A percentile compares a stretch with the other conserved stretches of the same genome.
Evolutionary conservation across 2,797 vertebrate genomes (phyloP).

Genomic region (Eulemur coronatus): DNA sequence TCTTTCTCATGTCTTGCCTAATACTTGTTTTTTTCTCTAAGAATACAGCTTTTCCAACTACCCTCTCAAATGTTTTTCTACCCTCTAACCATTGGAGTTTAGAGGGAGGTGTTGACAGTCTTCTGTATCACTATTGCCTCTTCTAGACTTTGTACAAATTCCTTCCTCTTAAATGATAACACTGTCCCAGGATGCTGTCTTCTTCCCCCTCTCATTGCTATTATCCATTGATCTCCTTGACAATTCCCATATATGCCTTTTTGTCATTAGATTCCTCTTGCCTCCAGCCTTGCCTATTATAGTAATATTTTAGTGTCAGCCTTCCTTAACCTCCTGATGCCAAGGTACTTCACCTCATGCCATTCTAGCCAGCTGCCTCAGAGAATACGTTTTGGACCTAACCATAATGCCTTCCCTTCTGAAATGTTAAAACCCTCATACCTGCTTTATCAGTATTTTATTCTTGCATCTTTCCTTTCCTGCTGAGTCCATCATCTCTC

Average conservation of each 20-base stretch:
- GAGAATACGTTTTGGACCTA: not conserved
- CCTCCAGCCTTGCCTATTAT: not conserved
- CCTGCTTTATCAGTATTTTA: not conserved
- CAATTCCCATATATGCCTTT: not conserved
- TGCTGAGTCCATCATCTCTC: not conserved
- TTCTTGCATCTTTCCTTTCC: not conserved
- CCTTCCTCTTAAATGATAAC: not conserved
- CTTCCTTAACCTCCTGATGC: not conserved
- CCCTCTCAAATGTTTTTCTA: not conserved
- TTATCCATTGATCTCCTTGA: not conserved
- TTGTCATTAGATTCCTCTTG: no score
- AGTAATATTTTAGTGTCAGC: no score
- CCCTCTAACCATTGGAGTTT: not conserved
- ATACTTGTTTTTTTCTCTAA: not conserved
- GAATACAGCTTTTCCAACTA: not conserved
- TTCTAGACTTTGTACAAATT: not conserved
- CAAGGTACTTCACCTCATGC: not conserved
- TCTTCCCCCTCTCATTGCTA: rapidly evolving
- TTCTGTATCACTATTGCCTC: not conserved
- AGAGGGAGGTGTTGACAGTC: not conserved
- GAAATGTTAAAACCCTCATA: not conserved
- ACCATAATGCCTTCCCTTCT: not conserved
- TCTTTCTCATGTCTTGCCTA: not conserved
- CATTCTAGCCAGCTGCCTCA: no score
- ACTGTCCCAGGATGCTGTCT: no score